Evolutionary conservation across 2,888 invertebrate genomes (phyloP).

Genomic region (Myathropa florea): DNA sequence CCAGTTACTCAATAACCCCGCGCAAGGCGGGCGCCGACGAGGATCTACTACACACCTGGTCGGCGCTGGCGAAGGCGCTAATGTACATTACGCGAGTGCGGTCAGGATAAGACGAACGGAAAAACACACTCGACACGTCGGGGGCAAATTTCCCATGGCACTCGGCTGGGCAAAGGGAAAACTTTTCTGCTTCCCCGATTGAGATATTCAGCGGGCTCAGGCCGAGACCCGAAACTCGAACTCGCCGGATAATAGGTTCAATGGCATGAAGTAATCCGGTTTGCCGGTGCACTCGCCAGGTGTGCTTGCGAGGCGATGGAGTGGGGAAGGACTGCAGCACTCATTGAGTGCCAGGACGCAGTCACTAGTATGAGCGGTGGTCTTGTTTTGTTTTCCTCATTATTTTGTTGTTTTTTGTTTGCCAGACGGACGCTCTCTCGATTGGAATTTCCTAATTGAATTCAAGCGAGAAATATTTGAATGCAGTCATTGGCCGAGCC

Average conservation of each 20-base stretch:
- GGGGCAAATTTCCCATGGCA: constrained; percentile 23
- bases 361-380: too few relatives aligned
- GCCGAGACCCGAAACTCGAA: background rate
- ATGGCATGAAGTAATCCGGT: constrained; percentile 64
- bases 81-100: constrained; percentile 59
- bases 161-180: constrained; percentile 19
- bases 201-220: constrained; percentile 37
- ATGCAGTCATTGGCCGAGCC: constrained; percentile 23
- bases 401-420: background rate
- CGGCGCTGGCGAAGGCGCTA: constrained; percentile 36
- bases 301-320: constrained; percentile 1
- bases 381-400: constrained; percentile 28
- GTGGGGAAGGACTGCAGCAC: constrained; percentile 14
- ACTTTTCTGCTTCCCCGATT: constrained; percentile 42
- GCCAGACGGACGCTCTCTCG: constrained; percentile 27
- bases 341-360: constrained; percentile 25
- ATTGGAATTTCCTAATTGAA: constrained; percentile 69
- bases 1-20: constrained; percentile 51
- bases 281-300: constrained; percentile 45
- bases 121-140: background rate
- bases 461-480: constrained; percentile 61
- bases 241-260: constrained; percentile 45
- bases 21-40: constrained; percentile 2
- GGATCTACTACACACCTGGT: background rate
- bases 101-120: constrained; percentile 31